Evolutionary conservation across 53 echinoderm and acorn worm genomes (phyloP).

Genomic region (Mesocentrotus franciscanus): DNA sequence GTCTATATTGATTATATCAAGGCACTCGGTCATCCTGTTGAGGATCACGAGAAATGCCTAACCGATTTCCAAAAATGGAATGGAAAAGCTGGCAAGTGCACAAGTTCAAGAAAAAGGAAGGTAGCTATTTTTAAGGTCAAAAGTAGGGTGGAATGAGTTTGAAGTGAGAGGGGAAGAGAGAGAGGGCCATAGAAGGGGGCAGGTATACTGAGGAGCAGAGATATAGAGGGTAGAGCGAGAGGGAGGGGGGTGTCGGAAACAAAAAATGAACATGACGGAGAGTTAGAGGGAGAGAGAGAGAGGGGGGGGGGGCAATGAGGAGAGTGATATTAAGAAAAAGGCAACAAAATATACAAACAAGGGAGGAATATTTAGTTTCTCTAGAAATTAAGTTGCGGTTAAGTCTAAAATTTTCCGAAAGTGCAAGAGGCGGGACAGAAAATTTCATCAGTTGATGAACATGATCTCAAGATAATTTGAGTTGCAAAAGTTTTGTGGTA

Average conservation of each 20-base stretch:
- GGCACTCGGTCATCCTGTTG: not conserved
- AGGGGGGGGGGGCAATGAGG: not conserved
- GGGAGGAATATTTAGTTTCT: too few species aligned
- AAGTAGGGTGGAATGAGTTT: constrained; percentile 19
- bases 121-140: constrained; percentile 26
- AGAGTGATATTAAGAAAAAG: not conserved
- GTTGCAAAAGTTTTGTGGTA: not conserved
- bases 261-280: not conserved
- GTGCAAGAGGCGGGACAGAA: not conserved
- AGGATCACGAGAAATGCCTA: constrained; percentile 35
- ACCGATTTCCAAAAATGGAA: constrained; percentile 43
- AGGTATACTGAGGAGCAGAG: not conserved
- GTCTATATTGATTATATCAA: constrained; percentile 44
- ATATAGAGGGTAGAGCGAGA: not conserved
- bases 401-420: too few species aligned
- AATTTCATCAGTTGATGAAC: not conserved
- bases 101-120: constrained; percentile 3
- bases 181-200: not conserved
- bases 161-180: not conserved
- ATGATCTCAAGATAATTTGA: not conserved
- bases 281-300: not conserved
- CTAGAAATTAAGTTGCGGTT: too few species aligned
- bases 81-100: constrained; percentile 31
- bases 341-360: not conserved
- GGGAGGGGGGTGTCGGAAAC: not conserved